These are phyloP conservation scores for Furnarius figulus DNA, from an alignment of 2,113 vertebrate genomes.

Conservation along the genomic window DNA sequence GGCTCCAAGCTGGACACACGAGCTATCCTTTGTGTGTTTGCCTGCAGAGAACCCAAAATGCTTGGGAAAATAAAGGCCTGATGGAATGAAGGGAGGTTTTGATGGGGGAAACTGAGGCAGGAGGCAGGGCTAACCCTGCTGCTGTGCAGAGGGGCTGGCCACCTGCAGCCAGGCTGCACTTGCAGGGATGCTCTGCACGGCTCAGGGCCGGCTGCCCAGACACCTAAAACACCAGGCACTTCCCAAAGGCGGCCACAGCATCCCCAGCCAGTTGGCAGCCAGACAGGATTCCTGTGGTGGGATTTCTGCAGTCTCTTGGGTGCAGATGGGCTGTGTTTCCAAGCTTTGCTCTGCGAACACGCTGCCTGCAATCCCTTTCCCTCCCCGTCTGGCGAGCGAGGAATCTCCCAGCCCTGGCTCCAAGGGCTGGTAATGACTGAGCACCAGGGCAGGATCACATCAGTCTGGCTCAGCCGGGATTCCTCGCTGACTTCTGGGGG, in stretches of 20 bases:
- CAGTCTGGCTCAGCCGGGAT: not conserved
- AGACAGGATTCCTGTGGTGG: constrained; percentile 3
- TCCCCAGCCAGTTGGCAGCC: constrained; percentile 35
- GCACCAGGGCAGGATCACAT: not conserved
- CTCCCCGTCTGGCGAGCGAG: not conserved
- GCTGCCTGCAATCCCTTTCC: not conserved
- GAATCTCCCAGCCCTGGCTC: not conserved
- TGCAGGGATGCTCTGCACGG: not conserved
- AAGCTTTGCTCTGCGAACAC: not conserved
- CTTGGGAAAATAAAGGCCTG: too few relatives aligned
- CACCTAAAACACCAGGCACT: not conserved
- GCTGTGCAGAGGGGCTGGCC: not conserved
- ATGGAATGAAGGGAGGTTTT: accelerated
- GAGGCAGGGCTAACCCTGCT: not conserved
- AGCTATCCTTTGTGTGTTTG: not conserved
- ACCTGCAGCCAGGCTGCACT: constrained; percentile 4
- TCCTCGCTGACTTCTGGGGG: not conserved
- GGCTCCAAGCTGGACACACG: accelerated
- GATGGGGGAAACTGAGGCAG: not conserved
- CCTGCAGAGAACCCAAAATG: not conserved
- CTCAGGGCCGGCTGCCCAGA: accelerated
- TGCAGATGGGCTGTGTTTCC: not conserved
- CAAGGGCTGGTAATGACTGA: not conserved
- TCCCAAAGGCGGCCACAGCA: not conserved
- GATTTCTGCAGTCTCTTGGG: constrained; percentile 9